Conservation (phyloP, 2,113 vertebrate genomes). For the Galemys pyrenaicus region DNA sequence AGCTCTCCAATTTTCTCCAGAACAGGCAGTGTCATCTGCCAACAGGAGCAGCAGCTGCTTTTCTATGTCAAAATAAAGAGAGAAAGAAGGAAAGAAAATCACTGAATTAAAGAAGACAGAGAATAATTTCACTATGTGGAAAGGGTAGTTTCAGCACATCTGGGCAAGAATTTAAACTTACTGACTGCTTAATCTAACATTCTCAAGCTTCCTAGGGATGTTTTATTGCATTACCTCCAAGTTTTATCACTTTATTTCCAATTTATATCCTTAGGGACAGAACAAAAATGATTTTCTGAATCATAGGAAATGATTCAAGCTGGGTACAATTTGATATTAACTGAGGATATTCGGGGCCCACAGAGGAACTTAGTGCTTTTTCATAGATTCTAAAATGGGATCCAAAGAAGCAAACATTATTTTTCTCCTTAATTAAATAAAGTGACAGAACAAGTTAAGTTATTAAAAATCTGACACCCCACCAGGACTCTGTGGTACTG, state of each 20-base stretch:
- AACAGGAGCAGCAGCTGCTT: neutral
- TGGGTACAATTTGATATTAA: constrained; percentile 46
- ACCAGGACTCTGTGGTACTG: neutral
- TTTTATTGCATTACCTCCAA: constrained; percentile 46
- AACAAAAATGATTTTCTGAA: constrained; percentile 60
- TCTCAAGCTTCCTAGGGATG: neutral
- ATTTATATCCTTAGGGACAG: constrained; percentile 43
- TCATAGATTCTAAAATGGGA: constrained; percentile 12
- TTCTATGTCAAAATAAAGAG: neutral
- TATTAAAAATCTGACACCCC: constrained; percentile 2
- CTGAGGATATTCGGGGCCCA: neutral
- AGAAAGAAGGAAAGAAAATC: neutral
- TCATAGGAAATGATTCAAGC: constrained; percentile 59
- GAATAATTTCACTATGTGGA: neutral
- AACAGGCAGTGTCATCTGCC: neutral
- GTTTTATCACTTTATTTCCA: constrained; percentile 54
- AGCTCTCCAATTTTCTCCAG: neutral
- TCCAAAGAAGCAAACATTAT: neutral
- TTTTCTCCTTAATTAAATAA: constrained; percentile 16
- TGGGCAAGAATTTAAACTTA: constrained; percentile 29
- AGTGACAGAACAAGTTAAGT: constrained; percentile 50
- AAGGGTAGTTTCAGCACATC: constrained; percentile 32
- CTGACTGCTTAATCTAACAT: neutral
- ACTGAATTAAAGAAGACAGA: neutral
- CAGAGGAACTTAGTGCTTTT: constrained; percentile 1